Evolutionary conservation across 1,140 invertebrate species (phyloP).

Genomic region (Drosophila pectinifera): DNA sequence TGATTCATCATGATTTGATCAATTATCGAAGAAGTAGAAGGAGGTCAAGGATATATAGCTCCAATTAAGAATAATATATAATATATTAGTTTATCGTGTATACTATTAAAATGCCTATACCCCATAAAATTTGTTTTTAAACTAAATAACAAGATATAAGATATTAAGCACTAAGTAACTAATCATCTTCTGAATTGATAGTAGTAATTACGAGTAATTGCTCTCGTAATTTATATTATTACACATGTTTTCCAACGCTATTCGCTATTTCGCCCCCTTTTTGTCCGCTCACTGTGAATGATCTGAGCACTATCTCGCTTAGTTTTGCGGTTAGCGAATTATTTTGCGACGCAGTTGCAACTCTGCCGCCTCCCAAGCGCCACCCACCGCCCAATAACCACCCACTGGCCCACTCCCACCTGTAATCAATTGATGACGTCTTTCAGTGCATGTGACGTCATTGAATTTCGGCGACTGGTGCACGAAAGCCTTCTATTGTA

Average conservation of each 20-base stretch:
- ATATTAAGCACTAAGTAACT: neutral
- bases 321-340: constrained; percentile 51
- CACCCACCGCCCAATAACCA: constrained; percentile 7
- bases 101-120: too few relatives aligned
- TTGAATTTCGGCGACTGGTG: constrained; percentile 21
- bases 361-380: constrained; percentile 29
- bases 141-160: too few relatives aligned
- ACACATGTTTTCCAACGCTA: neutral
- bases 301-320: constrained; percentile 75
- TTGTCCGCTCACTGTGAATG: constrained; percentile 56
- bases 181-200: too few relatives aligned
- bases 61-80: too few relatives aligned
- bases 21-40: neutral
- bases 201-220: too few relatives aligned
- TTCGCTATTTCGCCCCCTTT: constrained; percentile 28
- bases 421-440: constrained; percentile 79
- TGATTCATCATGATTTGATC: neutral
- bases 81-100: too few relatives aligned
- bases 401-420: constrained; percentile 52
- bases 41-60: too few relatives aligned
- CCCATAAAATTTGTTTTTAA: too few relatives aligned
- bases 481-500: constrained; percentile 42
- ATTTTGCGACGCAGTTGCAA: constrained; percentile 68
- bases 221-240: neutral
- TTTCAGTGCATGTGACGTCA: constrained; percentile 44